These are phyloP conservation scores for Amphilophus citrinellus DNA, from an alignment of 2,113 vertebrate species.

Conservation along the genomic window DNA sequence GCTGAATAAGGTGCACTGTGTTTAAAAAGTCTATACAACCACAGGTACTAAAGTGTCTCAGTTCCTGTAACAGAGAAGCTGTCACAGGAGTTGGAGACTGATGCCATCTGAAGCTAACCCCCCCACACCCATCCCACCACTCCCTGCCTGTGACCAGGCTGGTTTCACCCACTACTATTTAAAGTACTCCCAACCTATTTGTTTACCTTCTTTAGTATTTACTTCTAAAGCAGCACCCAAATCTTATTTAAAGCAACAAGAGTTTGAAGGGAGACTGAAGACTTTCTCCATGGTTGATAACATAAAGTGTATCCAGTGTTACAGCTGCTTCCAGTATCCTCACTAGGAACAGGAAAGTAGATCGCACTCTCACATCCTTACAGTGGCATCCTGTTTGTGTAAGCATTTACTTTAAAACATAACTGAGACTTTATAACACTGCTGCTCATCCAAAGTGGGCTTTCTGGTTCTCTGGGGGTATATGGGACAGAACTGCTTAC, in stretches of 20 bases:
- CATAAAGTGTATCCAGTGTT: not conserved
- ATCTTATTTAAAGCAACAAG: not conserved
- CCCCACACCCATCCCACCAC: too few relatives aligned
- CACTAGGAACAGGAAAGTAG: accelerated
- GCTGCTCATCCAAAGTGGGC: not conserved
- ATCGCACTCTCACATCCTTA: not conserved
- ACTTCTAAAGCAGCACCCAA: not conserved
- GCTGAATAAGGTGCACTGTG: not conserved
- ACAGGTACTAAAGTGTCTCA: not conserved
- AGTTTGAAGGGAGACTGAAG: not conserved
- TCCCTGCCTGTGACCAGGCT: not conserved
- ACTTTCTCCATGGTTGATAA: not conserved
- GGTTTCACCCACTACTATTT: not conserved
- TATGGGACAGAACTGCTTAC: not conserved
- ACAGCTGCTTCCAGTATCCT: not conserved
- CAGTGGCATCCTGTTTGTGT: not conserved
- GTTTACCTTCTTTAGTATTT: not conserved
- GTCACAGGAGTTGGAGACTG: not conserved
- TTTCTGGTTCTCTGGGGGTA: not conserved
- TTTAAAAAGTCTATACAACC: not conserved
- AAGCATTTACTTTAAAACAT: too few relatives aligned
- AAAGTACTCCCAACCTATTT: not conserved
- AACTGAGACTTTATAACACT: not conserved
- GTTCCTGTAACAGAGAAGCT: not conserved
- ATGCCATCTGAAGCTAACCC: not conserved